A percentile compares a stretch with the other conserved stretches of the same genome.
Evolutionary conservation across 1,140 invertebrate genomes (phyloP).

Genomic region (Drosophila albomicans): DNA sequence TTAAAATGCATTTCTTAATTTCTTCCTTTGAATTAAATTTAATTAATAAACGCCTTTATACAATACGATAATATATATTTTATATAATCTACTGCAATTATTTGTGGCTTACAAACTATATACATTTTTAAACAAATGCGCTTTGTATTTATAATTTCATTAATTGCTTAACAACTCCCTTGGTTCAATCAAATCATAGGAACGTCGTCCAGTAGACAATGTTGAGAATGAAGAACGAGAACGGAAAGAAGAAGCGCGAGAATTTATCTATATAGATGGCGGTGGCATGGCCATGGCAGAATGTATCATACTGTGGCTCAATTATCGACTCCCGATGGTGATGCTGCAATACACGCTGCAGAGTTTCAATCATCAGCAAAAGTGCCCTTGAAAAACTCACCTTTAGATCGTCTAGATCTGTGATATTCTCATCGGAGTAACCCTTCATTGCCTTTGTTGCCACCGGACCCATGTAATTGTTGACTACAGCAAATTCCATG

Average conservation of each 20-base stretch:
- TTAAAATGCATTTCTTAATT: constrained; percentile 77
- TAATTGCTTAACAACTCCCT: constrained; percentile 25
- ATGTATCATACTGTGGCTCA: constrained; percentile 92
- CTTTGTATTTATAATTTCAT: constrained; percentile 59
- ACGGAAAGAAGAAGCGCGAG: constrained; percentile 94
- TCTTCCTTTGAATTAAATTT: constrained; percentile 70
- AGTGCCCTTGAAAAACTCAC: constrained; percentile 81
- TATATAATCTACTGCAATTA: constrained; percentile 72
- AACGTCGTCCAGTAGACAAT: constrained; percentile 95
- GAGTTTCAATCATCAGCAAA: constrained; percentile 27
- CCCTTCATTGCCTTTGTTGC: constrained; percentile 96
- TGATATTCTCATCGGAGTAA: constrained; percentile 94
- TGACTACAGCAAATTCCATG: constrained; percentile 96
- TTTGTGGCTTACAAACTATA: constrained; percentile 78
- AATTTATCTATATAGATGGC: constrained; percentile 94
- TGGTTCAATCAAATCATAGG: constrained; percentile 85
- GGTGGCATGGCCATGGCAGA: constrained; percentile 93
- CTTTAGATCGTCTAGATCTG: constrained; percentile 91
- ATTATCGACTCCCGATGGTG: constrained; percentile 85
- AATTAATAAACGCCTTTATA: constrained; percentile 77
- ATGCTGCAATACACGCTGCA: constrained; percentile 72
- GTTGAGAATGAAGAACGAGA: constrained; percentile 94
- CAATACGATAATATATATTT: constrained; percentile 62
- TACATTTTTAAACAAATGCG: constrained; percentile 84
- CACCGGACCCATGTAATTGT: constrained; percentile 95